Evolutionary conservation across 92 coral and sea anemone genomes (phyloP), one percentile per base, ranked within the genome.

Genomic region (Actinostola sp.): DNA sequence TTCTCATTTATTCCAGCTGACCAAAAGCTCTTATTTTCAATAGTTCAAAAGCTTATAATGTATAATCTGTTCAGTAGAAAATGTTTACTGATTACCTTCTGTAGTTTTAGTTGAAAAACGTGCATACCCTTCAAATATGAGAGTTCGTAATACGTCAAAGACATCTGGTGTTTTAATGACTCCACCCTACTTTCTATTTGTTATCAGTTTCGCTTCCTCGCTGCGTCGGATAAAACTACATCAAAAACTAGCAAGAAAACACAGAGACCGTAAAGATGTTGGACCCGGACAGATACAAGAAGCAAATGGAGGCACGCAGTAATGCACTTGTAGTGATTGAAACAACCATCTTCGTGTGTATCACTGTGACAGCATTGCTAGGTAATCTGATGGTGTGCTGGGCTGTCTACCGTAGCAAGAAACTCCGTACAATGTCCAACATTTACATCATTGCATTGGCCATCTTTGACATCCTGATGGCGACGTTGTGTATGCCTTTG

Each of bases 321-420:
- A 71, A 65, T n/a, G 76, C 71, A 25, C 56, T 70, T 38, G 72
- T 79, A 8, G 62, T 48, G 5, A 10, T 79, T 10, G 84, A 79
- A 54, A 61, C 78, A 17, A 27, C 61, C 19, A 2, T 79, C 12
- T 21, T 79, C 58, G 8, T 71, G 2, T n/a, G 33, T 4, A 70
- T 71, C 14, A 71, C 66, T 17, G 79, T 71, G 16, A 53, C 64
- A n/a, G 78, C 78, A 32, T 48, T 79, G 72, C 45, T 79, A 2
- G 84, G 84, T 26, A 79, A 79, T 78, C 49, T 61, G 30, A 61
- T 79, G 71, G 84, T 79, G 8, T 79, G 84, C 31, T 71, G 77
- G 77, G 84, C 72, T 4, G 78, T 79, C 2, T 79, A 79, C 23
- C 57, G 66, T 13, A 70, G 64, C 43, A 69, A 61, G 30, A 61